Base-by-base conservation (phyloP, 2,113 vertebrate species). In the Symphodus melops region DNA sequence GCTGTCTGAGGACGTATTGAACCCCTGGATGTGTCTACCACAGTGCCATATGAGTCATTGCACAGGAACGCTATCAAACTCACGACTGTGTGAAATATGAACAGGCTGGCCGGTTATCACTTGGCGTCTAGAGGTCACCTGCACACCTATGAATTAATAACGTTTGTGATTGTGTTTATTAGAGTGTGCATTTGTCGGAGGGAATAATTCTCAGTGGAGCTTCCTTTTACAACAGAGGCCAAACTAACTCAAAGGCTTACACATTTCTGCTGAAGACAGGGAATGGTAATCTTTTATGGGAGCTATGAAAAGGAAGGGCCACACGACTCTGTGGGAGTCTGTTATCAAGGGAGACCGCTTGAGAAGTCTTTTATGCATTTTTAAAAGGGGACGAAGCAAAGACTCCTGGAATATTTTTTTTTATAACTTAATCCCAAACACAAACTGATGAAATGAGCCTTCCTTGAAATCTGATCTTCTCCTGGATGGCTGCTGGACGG, bases 391-490 rank as follows among this genome's bases (percentile, higher is more conserved):
- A 42, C 3, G 33, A 62, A 71, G 58, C 51, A 61, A 71, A 66
- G 33, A 64, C 20, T 64, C 39, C 36, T 44, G 56, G 65, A 86
- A 76, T 87, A 75, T 46, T 53, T 48, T 87, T 74, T 46, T 53
- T 48, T 49, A 53, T 87, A 83, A 89, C 80, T 81, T 72, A 72
- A 90, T 88, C 84, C 71, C 39, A 71, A 54, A 76, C 72, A 63
- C 48, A 33, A 19, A 65, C 23, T 14, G 67, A 71, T 61, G 51
- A 81, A 89, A 83, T 51, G 73, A 83, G 75, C 48, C 56, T 46
- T 67, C 65, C 75, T 63, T 68, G 69, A 88, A 91, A 92, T 84
- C 71, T 36, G 78, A 89, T 91, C 85, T 75, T 41, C 75, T 79
- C 44, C 64, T 67, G 65, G 72, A 80, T 48, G 63, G 73, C 88